Conservation (phyloP, 2,113 vertebrate species). For the Catagonus wagneri region DNA sequence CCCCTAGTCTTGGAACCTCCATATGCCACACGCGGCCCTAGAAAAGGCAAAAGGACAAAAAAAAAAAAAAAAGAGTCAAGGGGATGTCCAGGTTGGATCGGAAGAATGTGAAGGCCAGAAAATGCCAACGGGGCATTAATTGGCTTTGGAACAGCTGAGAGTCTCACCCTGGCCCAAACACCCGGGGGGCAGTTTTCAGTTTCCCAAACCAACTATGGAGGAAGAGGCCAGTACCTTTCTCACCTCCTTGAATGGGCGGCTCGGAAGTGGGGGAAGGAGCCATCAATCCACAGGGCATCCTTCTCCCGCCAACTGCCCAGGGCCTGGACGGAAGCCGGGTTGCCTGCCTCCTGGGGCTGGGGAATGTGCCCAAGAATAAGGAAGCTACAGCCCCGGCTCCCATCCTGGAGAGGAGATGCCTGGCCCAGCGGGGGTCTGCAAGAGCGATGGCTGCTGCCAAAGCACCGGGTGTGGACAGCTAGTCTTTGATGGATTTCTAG, state of each 20-base stretch:
- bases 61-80: background rate
- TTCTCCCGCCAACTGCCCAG: conserved; percentile 6
- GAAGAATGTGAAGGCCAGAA: conserved; percentile 25
- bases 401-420: background rate
- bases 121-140: conserved; percentile 16
- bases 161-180: background rate
- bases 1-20: no score
- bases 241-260: conserved; percentile 30
- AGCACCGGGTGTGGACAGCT: background rate
- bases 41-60: no score
- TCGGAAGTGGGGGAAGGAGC: conserved; percentile 6
- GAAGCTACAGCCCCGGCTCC: background rate
- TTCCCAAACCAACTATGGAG: conserved; percentile 23
- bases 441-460: background rate
- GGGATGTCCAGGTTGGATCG: background rate
- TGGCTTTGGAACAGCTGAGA: conserved; percentile 42
- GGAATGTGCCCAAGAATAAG: background rate
- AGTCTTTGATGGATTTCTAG: conserved; percentile 49
- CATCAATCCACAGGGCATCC: conserved; percentile 43
- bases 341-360: background rate
- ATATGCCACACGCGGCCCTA: no score
- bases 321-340: conserved; percentile 10
- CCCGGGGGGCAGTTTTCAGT: conserved; percentile 30
- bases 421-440: background rate
- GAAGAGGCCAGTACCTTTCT: conserved; percentile 31